Conservation (phyloP, 2,888 invertebrate species). For the Incurvaria masculella region DNA sequence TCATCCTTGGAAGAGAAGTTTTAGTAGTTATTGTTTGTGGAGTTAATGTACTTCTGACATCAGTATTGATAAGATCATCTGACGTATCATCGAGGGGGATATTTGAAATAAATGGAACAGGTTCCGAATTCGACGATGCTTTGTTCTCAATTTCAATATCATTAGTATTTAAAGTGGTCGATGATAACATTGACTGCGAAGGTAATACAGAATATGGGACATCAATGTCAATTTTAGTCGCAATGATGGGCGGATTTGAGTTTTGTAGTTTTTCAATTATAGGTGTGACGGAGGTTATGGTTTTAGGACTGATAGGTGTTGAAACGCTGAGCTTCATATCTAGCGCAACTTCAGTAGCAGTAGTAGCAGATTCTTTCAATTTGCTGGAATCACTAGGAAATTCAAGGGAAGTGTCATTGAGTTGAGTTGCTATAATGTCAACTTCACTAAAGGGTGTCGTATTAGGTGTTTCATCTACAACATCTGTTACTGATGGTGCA, state of each 20-base stretch:
- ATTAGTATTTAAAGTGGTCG: background rate
- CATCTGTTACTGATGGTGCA: conserved; percentile 31
- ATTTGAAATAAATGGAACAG: conserved; percentile 37
- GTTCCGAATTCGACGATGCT: conserved; percentile 9
- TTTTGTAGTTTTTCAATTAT: too few relatives aligned
- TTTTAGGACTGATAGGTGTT: too few relatives aligned
- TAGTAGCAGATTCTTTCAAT: conserved; percentile 13
- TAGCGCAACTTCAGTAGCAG: too few relatives aligned
- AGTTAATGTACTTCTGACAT: conserved; percentile 9
- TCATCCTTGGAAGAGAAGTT: background rate
- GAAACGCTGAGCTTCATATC: too few relatives aligned
- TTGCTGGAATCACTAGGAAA: conserved; percentile 24
- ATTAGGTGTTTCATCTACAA: conserved; percentile 33
- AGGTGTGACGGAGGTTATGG: too few relatives aligned
- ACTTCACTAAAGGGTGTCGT: conserved; percentile 52
- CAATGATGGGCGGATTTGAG: too few relatives aligned
- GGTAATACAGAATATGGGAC: too few relatives aligned
- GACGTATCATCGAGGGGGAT: conserved; percentile 28
- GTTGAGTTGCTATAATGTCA: conserved; percentile 43
- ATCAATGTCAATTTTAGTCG: too few relatives aligned
- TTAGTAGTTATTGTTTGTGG: background rate
- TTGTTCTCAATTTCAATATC: background rate
- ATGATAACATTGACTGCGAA: too few relatives aligned
- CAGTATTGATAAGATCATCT: conserved; percentile 17
- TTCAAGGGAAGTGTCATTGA: conserved; percentile 27